Base-by-base conservation (phyloP, 2,113 vertebrate genomes). In the Ciconia stormi region DNA sequence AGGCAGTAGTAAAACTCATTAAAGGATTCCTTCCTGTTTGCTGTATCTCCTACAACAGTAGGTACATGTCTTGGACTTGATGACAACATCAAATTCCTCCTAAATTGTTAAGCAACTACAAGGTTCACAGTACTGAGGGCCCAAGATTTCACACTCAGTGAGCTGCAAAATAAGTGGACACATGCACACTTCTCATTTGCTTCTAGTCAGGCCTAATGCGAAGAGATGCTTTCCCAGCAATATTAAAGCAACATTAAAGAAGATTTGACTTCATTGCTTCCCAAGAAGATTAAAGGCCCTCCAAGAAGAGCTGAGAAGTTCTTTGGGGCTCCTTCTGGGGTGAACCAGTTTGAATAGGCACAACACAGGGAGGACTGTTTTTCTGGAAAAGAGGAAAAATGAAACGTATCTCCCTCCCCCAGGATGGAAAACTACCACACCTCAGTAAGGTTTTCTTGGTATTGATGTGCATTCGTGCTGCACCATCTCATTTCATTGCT, bases 71-170 rank as follows among this genome's bases (percentile, higher is more conserved):
- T 90, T 14, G 55, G 87, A 93, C 91, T 91, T 91, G 95, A 97
- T 72, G 97, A 97, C 95, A 97, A 96, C 90, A 95, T 96, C 85
- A 87, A 76, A 95, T 96, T 97, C 95, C 91, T 96, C 93, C 93
- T 93, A 95, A 87, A 95, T 70, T 94, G 93, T 93, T 97, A 95
- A 94, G 73, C 73, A 76, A 83, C 89, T 91, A 61, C 87, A 96
- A 87, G 91, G 91, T 93, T 97, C 96, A 97, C 94, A 92, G 89
- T 83, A 94, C 87, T 2, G 20, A 96, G 90, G 87, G 89, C 89
- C 89, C 74, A 26, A 55, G 66, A 94, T 95, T 96, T 97, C 96
- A 96, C 93, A 94, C 95, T 93, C 90, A 70, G 44, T 87, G 94
- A 94, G 88, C 90, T 95, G 95, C 93, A 94, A 97, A 96, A 71